Evolutionary conservation across 2,113 vertebrate species (phyloP), one percentile per base, ranked within the genome.

Genomic region (Trogon surrucura): DNA sequence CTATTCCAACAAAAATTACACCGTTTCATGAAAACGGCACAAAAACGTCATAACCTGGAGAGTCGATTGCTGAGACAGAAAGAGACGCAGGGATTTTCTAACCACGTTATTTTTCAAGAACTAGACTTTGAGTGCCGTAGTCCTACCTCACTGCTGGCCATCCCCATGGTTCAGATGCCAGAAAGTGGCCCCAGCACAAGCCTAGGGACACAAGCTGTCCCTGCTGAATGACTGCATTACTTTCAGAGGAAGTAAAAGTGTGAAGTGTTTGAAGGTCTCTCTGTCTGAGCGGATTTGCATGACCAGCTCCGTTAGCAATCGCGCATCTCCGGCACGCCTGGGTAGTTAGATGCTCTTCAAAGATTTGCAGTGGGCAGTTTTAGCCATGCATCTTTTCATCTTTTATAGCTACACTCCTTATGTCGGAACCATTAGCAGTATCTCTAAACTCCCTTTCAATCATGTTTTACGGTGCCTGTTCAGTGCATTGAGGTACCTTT

Each of bases 401-500:
- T 88, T 96, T 97, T 96, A 96, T 93, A 84, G 95, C 77, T 47
- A 79, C 83, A 44, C 65, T 92, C 88, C 92, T 96, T 95, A 94
- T 97, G 93, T 93, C 0, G 12, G 78, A 94, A 83, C 88, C 85
- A 96, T 97, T 96, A 96, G 86, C 91, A 91, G 82, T 96, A 96
- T 85, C 91, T 95, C 93, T 93, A 92, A 96, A 96, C 91, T 96
- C 95, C 93, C 88, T 94, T 95, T 97, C 96, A 94, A 93, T 96
- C 95, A 91, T 91, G 73, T 94, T 97, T 97, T 96, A 96, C 80
- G 0, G 95, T 93, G 88, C 47, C 93, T 96, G 77, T 93, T 93
- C 65, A 4, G 95, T 95, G 85, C 92, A 93, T 66, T 96, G 91
- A 97, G 92, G 83, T 92, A 89, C 92, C 93, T 95, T 96, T 97